A percentile compares a stretch with the other conserved stretches of the same genome.
phyloP scores from a whole-genome alignment of 2,113 vertebrate genomes.

The Phycodurus eques region DNA sequence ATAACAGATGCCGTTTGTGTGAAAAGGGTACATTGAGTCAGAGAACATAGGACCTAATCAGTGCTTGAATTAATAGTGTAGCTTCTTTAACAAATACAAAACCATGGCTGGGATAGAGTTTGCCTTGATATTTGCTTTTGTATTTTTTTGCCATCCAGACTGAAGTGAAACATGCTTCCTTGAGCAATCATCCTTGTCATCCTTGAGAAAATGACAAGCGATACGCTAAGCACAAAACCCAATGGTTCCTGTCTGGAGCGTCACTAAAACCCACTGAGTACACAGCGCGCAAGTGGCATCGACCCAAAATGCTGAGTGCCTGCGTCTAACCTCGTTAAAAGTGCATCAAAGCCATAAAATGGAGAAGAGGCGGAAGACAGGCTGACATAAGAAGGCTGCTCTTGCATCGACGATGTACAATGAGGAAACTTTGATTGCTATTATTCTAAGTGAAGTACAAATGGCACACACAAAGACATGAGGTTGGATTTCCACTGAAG shows the following conservation, averaged over 20 bases:
- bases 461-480: background rate
- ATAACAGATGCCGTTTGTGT: conserved; percentile 1
- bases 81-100: conserved; percentile 4
- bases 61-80: conserved; percentile 6
- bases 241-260: background rate
- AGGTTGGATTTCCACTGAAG: background rate
- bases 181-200: background rate
- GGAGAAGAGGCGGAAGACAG: conserved; percentile 15
- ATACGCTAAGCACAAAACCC: conserved; percentile 8
- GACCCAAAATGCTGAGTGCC: conserved; percentile 19
- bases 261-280: conserved; percentile 20
- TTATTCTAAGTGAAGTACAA: background rate
- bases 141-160: background rate
- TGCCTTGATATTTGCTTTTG: background rate
- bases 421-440: conserved; percentile 34
- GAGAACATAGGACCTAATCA: conserved; percentile 9
- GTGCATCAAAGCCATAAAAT: conserved; percentile 41
- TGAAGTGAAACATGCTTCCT: background rate
- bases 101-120: background rate
- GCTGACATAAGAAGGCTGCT: conserved; percentile 49
- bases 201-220: background rate
- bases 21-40: background rate
- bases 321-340: conserved; percentile 44
- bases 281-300: conserved; percentile 1
- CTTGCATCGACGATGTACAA: conserved; percentile 48